A percentile compares a stretch with the other conserved stretches of the same genome.
phyloP scores from a whole-genome alignment of 1,140 invertebrate species.

The Muscidifurax raptorellus region DNA sequence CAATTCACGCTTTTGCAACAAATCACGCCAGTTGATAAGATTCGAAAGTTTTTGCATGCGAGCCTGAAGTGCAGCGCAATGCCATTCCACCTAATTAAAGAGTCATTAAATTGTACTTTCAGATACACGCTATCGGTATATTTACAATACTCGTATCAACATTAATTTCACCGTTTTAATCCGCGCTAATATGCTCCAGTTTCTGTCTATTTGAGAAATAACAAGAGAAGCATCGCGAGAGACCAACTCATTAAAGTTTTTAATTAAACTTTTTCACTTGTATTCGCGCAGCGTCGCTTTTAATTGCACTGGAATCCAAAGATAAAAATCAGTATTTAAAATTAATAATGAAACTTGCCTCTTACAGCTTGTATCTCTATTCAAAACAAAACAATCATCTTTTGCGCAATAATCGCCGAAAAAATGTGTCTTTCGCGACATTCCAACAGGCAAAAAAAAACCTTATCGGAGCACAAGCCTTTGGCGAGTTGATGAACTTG shows the following conservation, averaged over 20 bases:
- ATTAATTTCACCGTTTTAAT: neutral
- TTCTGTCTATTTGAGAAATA: neutral
- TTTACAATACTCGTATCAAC: neutral
- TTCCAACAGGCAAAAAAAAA: neutral
- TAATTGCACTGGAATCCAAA: neutral
- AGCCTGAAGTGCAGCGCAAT: neutral
- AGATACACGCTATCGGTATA: neutral
- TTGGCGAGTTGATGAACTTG: neutral
- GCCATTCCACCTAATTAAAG: neutral
- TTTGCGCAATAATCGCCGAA: neutral
- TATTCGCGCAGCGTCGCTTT: neutral
- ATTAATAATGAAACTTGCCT: neutral
- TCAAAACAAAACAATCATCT: neutral
- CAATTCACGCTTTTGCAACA: neutral
- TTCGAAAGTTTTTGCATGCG: neutral
- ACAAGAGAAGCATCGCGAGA: neutral
- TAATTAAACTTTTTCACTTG: neutral
- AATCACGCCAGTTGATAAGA: neutral
- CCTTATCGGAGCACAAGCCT: neutral
- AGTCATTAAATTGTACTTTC: neutral
- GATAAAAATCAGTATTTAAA: neutral
- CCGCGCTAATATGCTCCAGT: neutral
- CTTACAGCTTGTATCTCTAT: too few relatives aligned
- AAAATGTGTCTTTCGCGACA: neutral
- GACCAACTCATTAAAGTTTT: neutral